A percentile compares a stretch with the other conserved stretches of the same genome.
Conservation (phyloP, 2,888 invertebrate genomes). For the Torymus tubicola region DNA sequence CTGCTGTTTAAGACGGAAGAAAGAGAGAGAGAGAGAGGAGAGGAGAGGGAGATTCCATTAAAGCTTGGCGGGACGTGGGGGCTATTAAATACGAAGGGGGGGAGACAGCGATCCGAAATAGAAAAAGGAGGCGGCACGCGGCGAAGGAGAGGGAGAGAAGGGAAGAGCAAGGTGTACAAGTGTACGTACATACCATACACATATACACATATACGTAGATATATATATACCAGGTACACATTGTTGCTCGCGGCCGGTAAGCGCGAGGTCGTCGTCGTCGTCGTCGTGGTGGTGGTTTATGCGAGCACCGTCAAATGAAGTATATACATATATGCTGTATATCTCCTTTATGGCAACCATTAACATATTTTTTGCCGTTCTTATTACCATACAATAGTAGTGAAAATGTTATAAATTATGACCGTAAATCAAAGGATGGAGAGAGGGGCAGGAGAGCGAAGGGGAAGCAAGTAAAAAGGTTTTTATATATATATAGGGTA, state of each 20-base stretch:
- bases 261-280: conserved; percentile 33
- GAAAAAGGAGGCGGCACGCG: conserved; percentile 15
- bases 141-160: conserved; percentile 20
- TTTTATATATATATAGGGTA: too few species aligned
- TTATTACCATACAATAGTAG: conserved; percentile 76
- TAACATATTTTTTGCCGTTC: conserved; percentile 75
- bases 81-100: conserved; percentile 54
- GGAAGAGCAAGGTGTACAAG: conserved; percentile 48
- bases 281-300: conserved; percentile 64
- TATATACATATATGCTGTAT: conserved; percentile 69
- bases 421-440: conserved; percentile 72
- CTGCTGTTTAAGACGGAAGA: conserved; percentile 10
- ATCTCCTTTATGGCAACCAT: conserved; percentile 76
- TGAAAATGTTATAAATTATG: conserved; percentile 76
- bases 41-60: conserved; percentile 47
- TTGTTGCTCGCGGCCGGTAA: too few species aligned
- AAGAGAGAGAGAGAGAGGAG: conserved; percentile 5
- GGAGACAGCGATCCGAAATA: conserved; percentile 41
- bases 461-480: conserved; percentile 31
- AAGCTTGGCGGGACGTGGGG: conserved; percentile 29
- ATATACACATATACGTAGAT: conserved; percentile 5
- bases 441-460: conserved; percentile 41
- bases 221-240: too few species aligned
- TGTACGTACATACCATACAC: conserved; percentile 20
- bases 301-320: conserved; percentile 72